These are phyloP conservation scores for Pogonocichla stellata DNA, from an alignment of 2,113 vertebrate genomes.

Conservation along the genomic window DNA sequence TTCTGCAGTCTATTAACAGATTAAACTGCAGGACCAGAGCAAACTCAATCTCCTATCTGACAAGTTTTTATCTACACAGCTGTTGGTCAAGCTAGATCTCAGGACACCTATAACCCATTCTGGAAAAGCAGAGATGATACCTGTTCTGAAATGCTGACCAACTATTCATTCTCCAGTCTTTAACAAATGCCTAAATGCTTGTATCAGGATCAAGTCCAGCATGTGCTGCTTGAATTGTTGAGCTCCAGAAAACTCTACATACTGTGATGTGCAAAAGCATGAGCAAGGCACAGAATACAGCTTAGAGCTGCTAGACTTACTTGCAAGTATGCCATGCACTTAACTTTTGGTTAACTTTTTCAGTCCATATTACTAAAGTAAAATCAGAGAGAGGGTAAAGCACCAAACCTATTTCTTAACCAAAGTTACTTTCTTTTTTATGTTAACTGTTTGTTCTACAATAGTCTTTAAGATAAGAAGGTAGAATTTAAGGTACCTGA, in stretches of 20 bases:
- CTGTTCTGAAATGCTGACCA: not conserved
- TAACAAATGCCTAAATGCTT: not conserved
- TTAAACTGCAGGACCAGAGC: not conserved
- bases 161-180: not conserved
- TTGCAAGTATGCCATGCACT: not conserved
- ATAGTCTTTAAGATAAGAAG: not conserved
- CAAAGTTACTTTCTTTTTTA: not conserved
- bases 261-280: not conserved
- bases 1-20: not conserved
- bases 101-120: not conserved
- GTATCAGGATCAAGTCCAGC: not conserved
- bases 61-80: not conserved
- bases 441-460: not conserved
- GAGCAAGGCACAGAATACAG: not conserved
- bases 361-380: not conserved
- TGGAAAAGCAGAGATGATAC: not conserved
- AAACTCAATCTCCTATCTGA: not conserved
- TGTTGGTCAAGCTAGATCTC: not conserved
- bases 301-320: not conserved
- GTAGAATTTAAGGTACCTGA: slow-evolving; percentile 82
- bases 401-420: not conserved
- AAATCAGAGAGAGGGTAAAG: not conserved
- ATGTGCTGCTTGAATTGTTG: not conserved
- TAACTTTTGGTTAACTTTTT: not conserved
- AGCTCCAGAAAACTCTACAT: not conserved